phyloP scores from a whole-genome alignment of 2,113 vertebrate species.

The Xiphophorus hellerii region DNA sequence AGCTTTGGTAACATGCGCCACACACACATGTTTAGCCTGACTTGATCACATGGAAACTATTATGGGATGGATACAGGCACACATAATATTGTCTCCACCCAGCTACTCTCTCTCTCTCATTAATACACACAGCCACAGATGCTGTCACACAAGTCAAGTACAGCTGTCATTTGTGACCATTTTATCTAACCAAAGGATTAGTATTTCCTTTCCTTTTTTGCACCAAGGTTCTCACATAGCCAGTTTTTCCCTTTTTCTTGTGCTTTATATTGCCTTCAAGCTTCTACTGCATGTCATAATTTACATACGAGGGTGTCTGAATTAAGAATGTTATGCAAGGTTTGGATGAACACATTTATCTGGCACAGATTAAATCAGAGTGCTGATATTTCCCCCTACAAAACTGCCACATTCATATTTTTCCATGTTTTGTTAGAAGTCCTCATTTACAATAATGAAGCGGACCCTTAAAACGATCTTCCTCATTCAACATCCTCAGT shows the following conservation, averaged over 20 bases:
- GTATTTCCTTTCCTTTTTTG: conserved; percentile 9
- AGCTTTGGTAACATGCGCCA: conserved; percentile 61
- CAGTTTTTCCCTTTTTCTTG: not conserved
- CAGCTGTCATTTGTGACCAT: conserved; percentile 52
- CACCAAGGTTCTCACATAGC: not conserved
- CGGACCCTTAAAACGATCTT: too few relatives aligned
- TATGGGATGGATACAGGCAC: conserved; percentile 32
- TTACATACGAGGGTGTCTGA: not conserved
- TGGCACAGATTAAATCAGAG: too few relatives aligned
- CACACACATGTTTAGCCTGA: conserved; percentile 53
- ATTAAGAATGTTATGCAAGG: not conserved
- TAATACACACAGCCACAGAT: conserved; percentile 8
- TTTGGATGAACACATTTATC: too few relatives aligned
- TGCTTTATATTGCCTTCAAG: not conserved
- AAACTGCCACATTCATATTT: too few relatives aligned
- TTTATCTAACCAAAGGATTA: conserved; percentile 47
- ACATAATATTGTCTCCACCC: conserved; percentile 13
- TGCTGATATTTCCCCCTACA: too few relatives aligned
- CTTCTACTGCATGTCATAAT: not conserved
- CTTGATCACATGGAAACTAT: conserved; percentile 43
- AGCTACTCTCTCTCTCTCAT: conserved; percentile 13
- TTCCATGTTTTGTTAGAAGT: too few relatives aligned
- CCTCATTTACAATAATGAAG: too few relatives aligned
- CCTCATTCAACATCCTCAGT: too few relatives aligned
- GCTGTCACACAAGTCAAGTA: conserved; percentile 19